Evolutionary conservation across 2,888 invertebrate genomes (phyloP), one percentile per base, ranked within the genome.

Genomic region (Catocala nupta): DNA sequence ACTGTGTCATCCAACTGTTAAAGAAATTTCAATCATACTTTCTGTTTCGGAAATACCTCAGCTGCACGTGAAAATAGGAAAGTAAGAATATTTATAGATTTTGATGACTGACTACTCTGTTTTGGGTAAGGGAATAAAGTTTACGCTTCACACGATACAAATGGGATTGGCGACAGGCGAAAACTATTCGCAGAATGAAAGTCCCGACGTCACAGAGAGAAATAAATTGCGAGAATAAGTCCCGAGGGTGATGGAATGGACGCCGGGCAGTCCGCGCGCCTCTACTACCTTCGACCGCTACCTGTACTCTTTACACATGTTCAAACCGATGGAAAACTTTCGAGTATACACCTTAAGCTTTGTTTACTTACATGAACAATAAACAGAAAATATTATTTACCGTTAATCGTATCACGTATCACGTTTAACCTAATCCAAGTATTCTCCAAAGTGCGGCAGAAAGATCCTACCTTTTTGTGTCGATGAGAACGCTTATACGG

Each of bases 211-310:
- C 81, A 70, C 65, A 55, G 71, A 58, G 69, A 57, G 77, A 84
- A 77, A 87, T 82, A 85, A 83, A 87, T 85, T 82, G 81, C 70
- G 62, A 68, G 75, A 81, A 84, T 82, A 81, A 81, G 76, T 80
- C 78, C 73, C 64, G 47, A 58, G 77, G 73, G 79, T 56, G 73
- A 73, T 69, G 73, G 61, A 65, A 78, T 73, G 70, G 77, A 75
- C 33, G 59, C 63, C 68, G 69, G 43, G 42, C 48, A 59, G 57
- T 71, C 56, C 65, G 25, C 63, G 49, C 36, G 52, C 49, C 48
- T 50, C 42, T 57, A 33, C 25, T 63, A 60, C 53, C 51, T 56
- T 36, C 63, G 51, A 16, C 56, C 45, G 39, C 42, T 56, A 56
- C 56, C 52, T 61, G 42, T 45, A 44, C 45, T 45, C 12, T 33